Conservation (phyloP, 1,140 invertebrate species). For the Brachionus manjavacas region DNA sequence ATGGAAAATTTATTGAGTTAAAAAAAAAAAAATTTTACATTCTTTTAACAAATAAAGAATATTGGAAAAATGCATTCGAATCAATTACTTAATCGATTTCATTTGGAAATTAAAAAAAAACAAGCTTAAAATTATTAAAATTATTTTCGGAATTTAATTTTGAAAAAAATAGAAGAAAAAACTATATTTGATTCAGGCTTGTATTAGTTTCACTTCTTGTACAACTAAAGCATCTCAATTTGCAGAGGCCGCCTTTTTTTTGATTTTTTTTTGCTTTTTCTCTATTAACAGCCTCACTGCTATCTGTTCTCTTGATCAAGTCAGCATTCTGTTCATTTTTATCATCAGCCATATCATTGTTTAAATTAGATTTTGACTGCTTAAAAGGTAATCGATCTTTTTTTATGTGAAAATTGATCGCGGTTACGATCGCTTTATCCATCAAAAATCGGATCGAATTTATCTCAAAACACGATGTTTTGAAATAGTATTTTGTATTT, state of each 20-base stretch:
- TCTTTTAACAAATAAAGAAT: background rate
- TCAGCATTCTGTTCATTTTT: background rate
- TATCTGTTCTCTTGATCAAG: background rate
- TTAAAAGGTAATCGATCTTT: slow-evolving; percentile 10
- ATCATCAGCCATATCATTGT: background rate
- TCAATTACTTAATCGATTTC: background rate
- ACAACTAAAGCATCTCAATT: slow-evolving; percentile 32
- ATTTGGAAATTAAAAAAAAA: background rate
- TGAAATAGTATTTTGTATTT: slow-evolving; percentile 26
- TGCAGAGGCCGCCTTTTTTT: background rate
- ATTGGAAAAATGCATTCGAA: background rate
- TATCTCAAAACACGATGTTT: slow-evolving; percentile 6
- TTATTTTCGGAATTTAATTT: background rate
- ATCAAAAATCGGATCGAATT: slow-evolving; percentile 35
- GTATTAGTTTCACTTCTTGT: slow-evolving; percentile 30
- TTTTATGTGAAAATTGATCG: slow-evolving; percentile 39
- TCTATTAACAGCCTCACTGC: background rate
- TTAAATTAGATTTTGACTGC: background rate
- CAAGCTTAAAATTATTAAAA: background rate
- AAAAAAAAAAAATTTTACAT: background rate
- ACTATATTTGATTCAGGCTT: slow-evolving; percentile 2
- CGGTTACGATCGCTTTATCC: slow-evolving; percentile 30
- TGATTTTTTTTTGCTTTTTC: background rate
- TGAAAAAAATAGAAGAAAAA: background rate
- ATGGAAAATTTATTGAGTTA: background rate